Evolutionary conservation across 2,797 vertebrate genomes (phyloP).

Genomic region (Silurus lanzhouensis): DNA sequence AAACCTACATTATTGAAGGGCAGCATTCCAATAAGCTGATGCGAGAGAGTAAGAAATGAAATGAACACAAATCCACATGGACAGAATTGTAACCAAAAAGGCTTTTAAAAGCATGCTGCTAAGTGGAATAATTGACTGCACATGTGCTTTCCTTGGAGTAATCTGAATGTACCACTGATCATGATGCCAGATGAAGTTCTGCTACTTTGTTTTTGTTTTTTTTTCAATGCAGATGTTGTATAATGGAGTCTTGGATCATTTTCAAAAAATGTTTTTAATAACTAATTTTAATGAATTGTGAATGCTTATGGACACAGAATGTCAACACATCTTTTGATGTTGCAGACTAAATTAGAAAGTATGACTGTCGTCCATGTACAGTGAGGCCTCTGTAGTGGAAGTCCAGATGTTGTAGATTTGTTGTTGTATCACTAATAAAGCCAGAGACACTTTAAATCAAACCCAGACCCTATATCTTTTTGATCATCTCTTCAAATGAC

Average conservation of each 20-base stretch:
- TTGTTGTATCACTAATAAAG: not conserved
- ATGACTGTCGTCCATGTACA: not conserved
- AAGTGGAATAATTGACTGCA: constrained; percentile 47
- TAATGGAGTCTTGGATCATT: constrained; percentile 1
- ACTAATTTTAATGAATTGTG: constrained; percentile 8
- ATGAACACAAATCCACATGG: constrained; percentile 56
- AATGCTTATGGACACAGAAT: not conserved
- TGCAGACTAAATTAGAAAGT: not conserved
- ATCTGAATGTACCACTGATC: constrained; percentile 30
- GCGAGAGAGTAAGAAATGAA: constrained; percentile 65
- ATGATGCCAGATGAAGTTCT: constrained; percentile 26
- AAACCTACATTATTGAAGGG: constrained; percentile 70
- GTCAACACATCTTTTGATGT: constrained; percentile 7
- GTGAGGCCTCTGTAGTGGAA: not conserved
- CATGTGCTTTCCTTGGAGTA: constrained; percentile 29
- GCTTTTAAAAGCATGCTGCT: constrained; percentile 42
- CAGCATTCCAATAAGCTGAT: constrained; percentile 64
- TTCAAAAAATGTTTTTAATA: constrained; percentile 6
- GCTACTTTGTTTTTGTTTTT: not conserved
- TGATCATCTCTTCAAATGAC: constrained; percentile 46
- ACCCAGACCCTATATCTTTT: not conserved
- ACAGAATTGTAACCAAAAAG: constrained; percentile 57
- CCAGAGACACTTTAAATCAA: not conserved
- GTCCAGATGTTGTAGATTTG: not conserved
- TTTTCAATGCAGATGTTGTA: constrained; percentile 14